Percentiles rank a stretch among this genome's conserved stretches.
Evolutionary conservation across 2,888 invertebrate genomes (phyloP).

Genomic region (Chironomus riparius): DNA sequence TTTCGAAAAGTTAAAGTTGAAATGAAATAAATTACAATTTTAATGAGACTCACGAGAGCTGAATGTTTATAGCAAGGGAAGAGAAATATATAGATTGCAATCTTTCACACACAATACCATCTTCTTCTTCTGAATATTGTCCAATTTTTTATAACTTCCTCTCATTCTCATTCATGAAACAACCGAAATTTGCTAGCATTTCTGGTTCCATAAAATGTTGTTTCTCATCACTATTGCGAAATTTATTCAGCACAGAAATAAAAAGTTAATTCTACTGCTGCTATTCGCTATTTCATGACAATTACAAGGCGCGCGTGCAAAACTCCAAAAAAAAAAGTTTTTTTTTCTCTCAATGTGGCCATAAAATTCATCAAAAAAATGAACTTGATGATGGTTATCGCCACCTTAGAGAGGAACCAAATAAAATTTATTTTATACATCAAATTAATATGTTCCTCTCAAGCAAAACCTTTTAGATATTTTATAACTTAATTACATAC

Average conservation of each 20-base stretch:
- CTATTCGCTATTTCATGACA: too few relatives aligned
- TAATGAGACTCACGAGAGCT: neutral
- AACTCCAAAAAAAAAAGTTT: too few relatives aligned
- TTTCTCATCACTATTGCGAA: too few relatives aligned
- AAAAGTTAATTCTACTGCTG: too few relatives aligned
- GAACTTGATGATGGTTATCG: neutral
- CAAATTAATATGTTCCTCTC: slow-evolving; percentile 10
- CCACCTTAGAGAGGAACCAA: neutral
- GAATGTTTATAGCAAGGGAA: neutral
- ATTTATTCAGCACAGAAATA: too few relatives aligned
- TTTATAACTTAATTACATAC: slow-evolving; percentile 23
- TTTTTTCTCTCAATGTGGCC: neutral
- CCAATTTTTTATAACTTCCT: slow-evolving; percentile 22
- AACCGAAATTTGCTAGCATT: neutral
- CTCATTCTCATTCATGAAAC: slow-evolving; percentile 5
- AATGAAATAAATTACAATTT: neutral
- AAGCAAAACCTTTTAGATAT: slow-evolving; percentile 19
- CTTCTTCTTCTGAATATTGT: slow-evolving; percentile 7
- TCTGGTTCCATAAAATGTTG: neutral
- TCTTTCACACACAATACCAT: neutral
- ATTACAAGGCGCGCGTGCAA: too few relatives aligned
- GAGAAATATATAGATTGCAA: neutral
- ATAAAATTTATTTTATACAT: neutral
- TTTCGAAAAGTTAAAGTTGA: too few relatives aligned
- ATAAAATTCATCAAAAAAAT: neutral